Percentiles rank a stretch among this genome's conserved stretches.
These are phyloP conservation scores for Actinia tenebrosa DNA, from an alignment of 64 coral and sea anemone species.

Conservation along the genomic window DNA sequence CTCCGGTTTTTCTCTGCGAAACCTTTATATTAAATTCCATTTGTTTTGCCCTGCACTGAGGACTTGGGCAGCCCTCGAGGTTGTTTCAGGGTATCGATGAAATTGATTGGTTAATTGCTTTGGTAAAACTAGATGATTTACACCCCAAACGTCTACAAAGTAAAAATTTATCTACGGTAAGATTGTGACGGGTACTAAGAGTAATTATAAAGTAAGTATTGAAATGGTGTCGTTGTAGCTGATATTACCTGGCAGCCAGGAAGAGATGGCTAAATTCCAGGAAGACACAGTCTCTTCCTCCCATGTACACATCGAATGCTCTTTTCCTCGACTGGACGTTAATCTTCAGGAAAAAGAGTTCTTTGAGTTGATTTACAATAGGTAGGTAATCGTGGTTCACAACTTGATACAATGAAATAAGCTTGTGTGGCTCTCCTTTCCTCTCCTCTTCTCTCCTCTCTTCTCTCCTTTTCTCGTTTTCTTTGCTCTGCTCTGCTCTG, in stretches of 20 bases:
- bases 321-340: conserved; percentile 79
- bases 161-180: too few species aligned
- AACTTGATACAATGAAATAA: too few species aligned
- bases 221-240: conserved; percentile 29
- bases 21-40: too few species aligned
- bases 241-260: conserved; percentile 78
- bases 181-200: too few species aligned
- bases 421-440: not conserved
- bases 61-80: too few species aligned
- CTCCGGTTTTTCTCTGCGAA: too few species aligned
- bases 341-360: conserved; percentile 82
- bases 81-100: too few species aligned
- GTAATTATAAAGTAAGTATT: not conserved
- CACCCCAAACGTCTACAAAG: too few species aligned
- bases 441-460: not conserved
- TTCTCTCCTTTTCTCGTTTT: too few species aligned
- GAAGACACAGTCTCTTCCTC: conserved; percentile 76
- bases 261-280: conserved; percentile 93
- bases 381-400: conserved; percentile 10
- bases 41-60: too few species aligned
- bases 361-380: conserved; percentile 98
- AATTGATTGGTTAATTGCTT: too few species aligned
- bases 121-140: too few species aligned
- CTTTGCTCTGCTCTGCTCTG: not conserved
- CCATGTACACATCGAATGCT: conserved; percentile 81